Evolutionary conservation across 2,113 vertebrate species (phyloP).

Genomic region (Lamprologus sp.): DNA sequence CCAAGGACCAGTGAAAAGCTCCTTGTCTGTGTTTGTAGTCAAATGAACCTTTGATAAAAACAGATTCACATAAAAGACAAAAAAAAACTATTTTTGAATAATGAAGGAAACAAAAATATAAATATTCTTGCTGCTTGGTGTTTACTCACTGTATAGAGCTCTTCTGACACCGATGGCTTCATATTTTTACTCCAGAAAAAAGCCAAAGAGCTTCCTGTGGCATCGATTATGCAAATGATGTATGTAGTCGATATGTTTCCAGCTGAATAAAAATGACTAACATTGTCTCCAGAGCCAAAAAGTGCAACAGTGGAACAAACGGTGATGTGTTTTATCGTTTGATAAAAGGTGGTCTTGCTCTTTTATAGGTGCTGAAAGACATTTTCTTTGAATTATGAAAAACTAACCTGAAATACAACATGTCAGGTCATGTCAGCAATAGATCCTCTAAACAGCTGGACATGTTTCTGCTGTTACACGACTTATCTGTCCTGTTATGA

Average conservation of each 20-base stretch:
- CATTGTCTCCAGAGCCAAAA: background rate
- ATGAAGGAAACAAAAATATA: background rate
- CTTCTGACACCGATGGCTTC: fast-evolving
- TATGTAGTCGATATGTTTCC: fast-evolving
- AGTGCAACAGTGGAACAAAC: background rate
- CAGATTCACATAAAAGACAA: background rate
- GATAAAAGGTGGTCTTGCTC: fast-evolving
- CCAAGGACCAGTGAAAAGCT: background rate
- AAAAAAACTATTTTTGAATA: fast-evolving
- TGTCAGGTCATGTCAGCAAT: background rate
- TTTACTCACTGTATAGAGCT: background rate
- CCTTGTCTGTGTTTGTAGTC: background rate
- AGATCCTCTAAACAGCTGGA: fast-evolving
- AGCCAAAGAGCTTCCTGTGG: background rate
- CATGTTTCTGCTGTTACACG: background rate
- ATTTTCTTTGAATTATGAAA: background rate
- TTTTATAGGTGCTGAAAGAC: background rate
- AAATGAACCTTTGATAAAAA: background rate
- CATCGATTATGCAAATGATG: fast-evolving
- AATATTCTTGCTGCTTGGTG: background rate
- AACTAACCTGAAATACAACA: background rate
- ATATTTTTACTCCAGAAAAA: background rate
- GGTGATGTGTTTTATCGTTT: background rate
- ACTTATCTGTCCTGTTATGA: background rate
- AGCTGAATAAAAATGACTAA: fast-evolving